Evolutionary conservation across 1,140 invertebrate genomes (phyloP).

Genomic region (Apolygus lucorum): DNA sequence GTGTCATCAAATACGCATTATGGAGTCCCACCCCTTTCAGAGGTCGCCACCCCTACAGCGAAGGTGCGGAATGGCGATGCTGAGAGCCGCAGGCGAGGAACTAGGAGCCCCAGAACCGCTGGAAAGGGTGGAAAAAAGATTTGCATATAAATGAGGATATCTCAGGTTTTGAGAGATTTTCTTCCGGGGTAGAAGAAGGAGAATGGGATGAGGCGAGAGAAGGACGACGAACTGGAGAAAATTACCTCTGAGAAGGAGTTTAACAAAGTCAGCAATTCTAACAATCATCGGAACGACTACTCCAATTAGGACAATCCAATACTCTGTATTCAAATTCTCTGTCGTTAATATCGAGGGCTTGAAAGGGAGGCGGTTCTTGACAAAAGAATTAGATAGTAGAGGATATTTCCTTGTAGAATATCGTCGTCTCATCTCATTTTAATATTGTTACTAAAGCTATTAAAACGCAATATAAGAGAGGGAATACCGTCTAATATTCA

Average conservation of each 20-base stretch:
- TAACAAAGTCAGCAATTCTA: neutral
- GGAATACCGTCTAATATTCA: too few species aligned
- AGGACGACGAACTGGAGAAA: neutral
- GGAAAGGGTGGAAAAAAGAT: slow-evolving; percentile 9
- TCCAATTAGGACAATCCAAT: neutral
- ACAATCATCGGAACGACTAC: neutral
- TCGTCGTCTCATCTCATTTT: too few species aligned
- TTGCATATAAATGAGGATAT: slow-evolving; percentile 17
- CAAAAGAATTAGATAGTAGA: neutral
- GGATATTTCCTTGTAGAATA: too few species aligned
- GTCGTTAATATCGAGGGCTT: neutral
- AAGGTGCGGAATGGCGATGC: neutral
- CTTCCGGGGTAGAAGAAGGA: too few species aligned
- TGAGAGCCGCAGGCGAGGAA: too few species aligned
- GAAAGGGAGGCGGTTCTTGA: neutral
- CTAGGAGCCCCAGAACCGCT: neutral
- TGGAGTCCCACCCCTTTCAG: neutral
- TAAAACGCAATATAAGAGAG: too few species aligned
- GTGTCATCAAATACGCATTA: slow-evolving; percentile 15
- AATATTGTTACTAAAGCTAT: too few species aligned
- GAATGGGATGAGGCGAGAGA: neutral
- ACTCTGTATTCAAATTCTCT: neutral
- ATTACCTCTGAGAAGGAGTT: neutral
- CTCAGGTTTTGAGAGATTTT: neutral
- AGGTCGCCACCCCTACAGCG: neutral